phyloP scores from a whole-genome alignment of 2,888 invertebrate species.

The Caenorhabditis panamensis region DNA sequence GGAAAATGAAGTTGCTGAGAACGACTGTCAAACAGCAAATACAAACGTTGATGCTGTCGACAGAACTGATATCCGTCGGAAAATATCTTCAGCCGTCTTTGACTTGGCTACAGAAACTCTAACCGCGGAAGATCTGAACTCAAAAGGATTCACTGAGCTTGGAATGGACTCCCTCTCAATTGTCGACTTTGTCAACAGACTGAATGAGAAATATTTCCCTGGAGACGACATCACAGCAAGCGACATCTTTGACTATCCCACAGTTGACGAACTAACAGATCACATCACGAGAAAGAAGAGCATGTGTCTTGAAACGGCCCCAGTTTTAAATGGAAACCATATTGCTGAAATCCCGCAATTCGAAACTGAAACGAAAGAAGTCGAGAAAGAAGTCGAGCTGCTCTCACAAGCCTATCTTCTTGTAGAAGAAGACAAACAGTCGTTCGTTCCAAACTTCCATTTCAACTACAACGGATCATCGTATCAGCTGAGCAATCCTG shows the following conservation, averaged over 20 bases:
- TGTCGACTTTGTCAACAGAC: constrained; percentile 75
- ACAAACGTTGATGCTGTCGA: background rate
- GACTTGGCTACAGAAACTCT: constrained; percentile 59
- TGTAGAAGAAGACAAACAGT: background rate
- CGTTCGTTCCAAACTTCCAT: background rate
- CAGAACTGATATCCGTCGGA: constrained; percentile 41
- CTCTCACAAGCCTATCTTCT: constrained; percentile 30
- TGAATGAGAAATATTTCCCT: constrained; percentile 67
- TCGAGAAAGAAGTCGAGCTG: background rate
- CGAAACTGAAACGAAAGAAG: background rate
- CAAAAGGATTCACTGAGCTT: constrained; percentile 72
- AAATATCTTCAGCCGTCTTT: constrained; percentile 44
- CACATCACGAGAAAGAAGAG: constrained; percentile 53
- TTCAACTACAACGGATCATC: background rate
- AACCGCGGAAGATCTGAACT: constrained; percentile 46
- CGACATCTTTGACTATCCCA: constrained; percentile 72
- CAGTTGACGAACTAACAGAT: constrained; percentile 64
- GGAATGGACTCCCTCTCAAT: constrained; percentile 78
- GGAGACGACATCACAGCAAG: constrained; percentile 64
- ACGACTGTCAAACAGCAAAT: background rate
- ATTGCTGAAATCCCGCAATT: too few species aligned
- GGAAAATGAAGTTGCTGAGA: too few species aligned
- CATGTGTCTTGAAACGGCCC: constrained; percentile 9
- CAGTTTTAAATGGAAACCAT: background rate
- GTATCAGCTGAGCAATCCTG: background rate